Conservation (phyloP, 2,888 invertebrate genomes). For the Piscicola geometra region DNA sequence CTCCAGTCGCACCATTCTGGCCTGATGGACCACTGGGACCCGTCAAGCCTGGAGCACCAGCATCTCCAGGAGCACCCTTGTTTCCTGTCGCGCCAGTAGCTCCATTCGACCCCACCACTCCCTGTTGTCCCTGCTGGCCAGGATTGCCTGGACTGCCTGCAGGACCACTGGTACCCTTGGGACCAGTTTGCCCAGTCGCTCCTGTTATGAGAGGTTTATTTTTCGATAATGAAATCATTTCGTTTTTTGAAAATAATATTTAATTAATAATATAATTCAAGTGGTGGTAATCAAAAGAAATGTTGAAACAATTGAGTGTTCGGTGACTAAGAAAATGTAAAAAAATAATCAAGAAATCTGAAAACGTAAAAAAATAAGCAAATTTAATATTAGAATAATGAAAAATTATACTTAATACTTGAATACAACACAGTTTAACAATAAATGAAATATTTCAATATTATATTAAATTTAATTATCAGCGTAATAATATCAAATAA, state of each 20-base stretch:
- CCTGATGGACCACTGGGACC: constrained; percentile 7
- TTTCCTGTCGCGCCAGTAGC: constrained; percentile 19
- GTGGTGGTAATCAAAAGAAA: too few species aligned
- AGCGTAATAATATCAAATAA: too few species aligned
- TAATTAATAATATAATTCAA: too few species aligned
- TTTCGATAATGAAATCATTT: too few species aligned
- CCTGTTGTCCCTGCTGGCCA: constrained; percentile 34
- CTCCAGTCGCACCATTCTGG: constrained; percentile 23
- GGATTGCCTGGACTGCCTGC: constrained; percentile 36
- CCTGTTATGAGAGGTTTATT: constrained; percentile 31
- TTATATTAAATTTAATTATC: too few species aligned
- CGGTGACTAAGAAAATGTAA: neutral
- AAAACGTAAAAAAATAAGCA: too few species aligned
- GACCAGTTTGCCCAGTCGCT: constrained; percentile 25
- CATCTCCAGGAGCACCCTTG: constrained; percentile 27
- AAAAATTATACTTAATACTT: too few species aligned
- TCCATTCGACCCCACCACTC: constrained; percentile 30
- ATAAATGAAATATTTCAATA: too few species aligned
- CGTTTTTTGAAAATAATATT: too few species aligned
- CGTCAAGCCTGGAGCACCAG: constrained; percentile 1
- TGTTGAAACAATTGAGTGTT: neutral
- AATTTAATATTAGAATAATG: too few species aligned
- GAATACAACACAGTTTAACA: too few species aligned
- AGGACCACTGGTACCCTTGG: constrained; percentile 32
- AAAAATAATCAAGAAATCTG: neutral